Evolutionary conservation across 1,140 invertebrate species (phyloP), one percentile per base, ranked within the genome.

Genomic region (Penaeus japonicus): DNA sequence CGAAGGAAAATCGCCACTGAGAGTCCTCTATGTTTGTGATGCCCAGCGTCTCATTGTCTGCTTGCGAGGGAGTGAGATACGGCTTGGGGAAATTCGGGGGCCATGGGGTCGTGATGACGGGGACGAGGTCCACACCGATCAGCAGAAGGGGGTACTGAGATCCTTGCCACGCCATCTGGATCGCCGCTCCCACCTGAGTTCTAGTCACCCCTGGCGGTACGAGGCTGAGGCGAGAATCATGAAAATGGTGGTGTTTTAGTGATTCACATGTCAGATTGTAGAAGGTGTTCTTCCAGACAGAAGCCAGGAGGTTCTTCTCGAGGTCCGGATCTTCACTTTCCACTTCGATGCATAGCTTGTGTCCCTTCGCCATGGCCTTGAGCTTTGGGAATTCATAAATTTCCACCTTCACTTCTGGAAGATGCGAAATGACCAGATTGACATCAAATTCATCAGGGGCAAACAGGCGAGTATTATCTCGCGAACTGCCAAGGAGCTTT

Each of bases 361-460:
- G 79, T 27, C 85, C 85, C 30, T 32, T 70, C 4, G 80, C 77
- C 32, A 65, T 35, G 1, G 59, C 47, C n/a, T 85, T 39, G n/a
- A 57, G 73, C 17, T 18, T 3, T 4, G 47, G 75, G 10, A 39
- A 57, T 18, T 78, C 54, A 4, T 24, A 22, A 2, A 86, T 39
- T 18, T 59, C 54, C 30, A 82, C 62, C 30, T 57, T 82, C 3
- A 82, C 59, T 20, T 55, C 79, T n/a, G 20, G 22, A 24, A 82
- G 5, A 5, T 78, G 24, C n/a, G 73, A 78, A 2, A 86, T 15
- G 24, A 73, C 79, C 10, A 87, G 24, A 53, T 81, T 87, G 2
- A 87, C 30, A 62, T 87, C 86, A 12, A 57, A 87, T 27, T 87
- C 86, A 75, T 82, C 86, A 35, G 86, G 86, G 20, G 79, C 59